Evolutionary conservation across 92 coral and sea anemone species (phyloP), one percentile per base, ranked within the genome.

Genomic region (Heteractis magnifica): DNA sequence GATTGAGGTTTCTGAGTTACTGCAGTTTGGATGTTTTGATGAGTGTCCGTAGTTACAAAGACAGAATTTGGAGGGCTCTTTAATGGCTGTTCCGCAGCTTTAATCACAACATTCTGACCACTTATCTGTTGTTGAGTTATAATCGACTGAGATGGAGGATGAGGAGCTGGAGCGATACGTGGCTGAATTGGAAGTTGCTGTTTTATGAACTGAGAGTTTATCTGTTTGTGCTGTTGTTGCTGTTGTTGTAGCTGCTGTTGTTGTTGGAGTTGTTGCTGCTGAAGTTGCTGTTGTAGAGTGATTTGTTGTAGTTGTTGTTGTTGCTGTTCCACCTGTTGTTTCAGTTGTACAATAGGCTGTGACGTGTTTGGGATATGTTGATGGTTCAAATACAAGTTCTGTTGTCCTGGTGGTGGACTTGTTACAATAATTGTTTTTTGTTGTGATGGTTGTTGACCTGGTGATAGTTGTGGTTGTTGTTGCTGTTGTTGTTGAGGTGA

Each of bases 111-210:
- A 70, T 89, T 93, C 86, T 91, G 95, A 34, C 89, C 89, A 18
- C 84, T 56, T 16, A 88, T 82, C 87, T 93, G 98, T 59, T 93
- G 97, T 41, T 85, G 88, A 1, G 93, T 81, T 74, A 93, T 89
- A 55, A 91, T 78, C n/a, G 94, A 77, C 85, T 94, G 98, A 34
- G 93, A 80, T 15, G 99, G 92, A 23, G 91, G 98, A 12, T 89
- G 89, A 14, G 96, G 96, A 9, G 99, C 99, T 10, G 99, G 99
- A 21, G 99, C 99, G 18, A 97, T 77, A 19, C 99, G 98, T 6
- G 96, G 99, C 72, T 97, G 99, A 16, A 95, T 89, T 0, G 98
- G 99, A 53, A 92, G 86, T 77, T 97, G 98, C 77, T 89, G 94
- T 72, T 93, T 93, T 0, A 92, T 75, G 49, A 89, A 91, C 76